Evolutionary conservation across 1,140 invertebrate species (phyloP).

Genomic region (Drosophila obscura): DNA sequence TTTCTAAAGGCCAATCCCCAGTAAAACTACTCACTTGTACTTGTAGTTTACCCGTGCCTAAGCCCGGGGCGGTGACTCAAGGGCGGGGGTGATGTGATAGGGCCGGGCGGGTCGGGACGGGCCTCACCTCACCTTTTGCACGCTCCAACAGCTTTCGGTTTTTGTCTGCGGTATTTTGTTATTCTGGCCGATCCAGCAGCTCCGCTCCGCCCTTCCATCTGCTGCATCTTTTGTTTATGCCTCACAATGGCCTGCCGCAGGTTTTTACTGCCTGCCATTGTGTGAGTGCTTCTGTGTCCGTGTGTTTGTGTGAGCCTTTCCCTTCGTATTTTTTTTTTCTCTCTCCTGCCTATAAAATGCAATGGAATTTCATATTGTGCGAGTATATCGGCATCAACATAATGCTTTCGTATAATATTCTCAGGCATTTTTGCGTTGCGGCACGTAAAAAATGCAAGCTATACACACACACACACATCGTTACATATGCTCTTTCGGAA

Average conservation of each 20-base stretch:
- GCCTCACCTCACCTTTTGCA: slow-evolving; percentile 65
- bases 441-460: slow-evolving; percentile 75
- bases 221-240: slow-evolving; percentile 79
- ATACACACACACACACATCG: slow-evolving; percentile 38
- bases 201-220: slow-evolving; percentile 48
- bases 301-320: background rate
- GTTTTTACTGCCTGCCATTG: slow-evolving; percentile 75
- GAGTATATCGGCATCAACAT: slow-evolving; percentile 62
- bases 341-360: slow-evolving; percentile 71
- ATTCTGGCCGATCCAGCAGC: slow-evolving; percentile 63
- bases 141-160: slow-evolving; percentile 67
- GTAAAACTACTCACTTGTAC: slow-evolving; percentile 54
- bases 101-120: background rate
- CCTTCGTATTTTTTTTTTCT: slow-evolving; percentile 11
- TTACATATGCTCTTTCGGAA: background rate
- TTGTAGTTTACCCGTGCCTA: slow-evolving; percentile 1
- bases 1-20: slow-evolving; percentile 70
- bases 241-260: slow-evolving; percentile 77
- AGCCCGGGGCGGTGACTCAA: background rate
- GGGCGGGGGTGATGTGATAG: background rate
- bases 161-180: slow-evolving; percentile 67
- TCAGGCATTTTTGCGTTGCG: slow-evolving; percentile 71
- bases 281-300: slow-evolving; percentile 16
- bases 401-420: slow-evolving; percentile 74
- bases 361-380: slow-evolving; percentile 77